Percentiles rank a stretch among this genome's conserved stretches.
phyloP scores from a whole-genome alignment of 2,113 vertebrate genomes.

The Ptyas mucosa region DNA sequence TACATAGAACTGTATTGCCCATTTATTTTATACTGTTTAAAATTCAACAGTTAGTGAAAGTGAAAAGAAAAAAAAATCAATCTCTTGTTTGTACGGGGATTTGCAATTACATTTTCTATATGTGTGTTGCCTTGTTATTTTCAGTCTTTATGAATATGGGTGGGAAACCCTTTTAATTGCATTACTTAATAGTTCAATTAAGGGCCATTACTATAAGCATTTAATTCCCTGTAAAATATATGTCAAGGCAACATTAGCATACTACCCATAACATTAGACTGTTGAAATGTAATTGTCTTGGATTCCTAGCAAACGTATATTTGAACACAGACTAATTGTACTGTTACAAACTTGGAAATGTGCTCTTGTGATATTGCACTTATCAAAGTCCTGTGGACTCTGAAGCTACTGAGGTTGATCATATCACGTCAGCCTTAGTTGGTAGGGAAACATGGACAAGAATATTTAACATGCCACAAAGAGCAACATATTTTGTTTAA shows the following conservation, averaged over 20 bases:
- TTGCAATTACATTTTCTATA: constrained; percentile 43
- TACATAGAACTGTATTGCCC: neutral
- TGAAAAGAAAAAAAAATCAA: constrained; percentile 38
- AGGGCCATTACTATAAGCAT: constrained; percentile 1
- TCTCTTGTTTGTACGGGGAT: constrained; percentile 34
- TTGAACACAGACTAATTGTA: constrained; percentile 11
- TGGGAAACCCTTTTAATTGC: constrained; percentile 28
- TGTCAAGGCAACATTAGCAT: constrained; percentile 4
- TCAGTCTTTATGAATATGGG: constrained; percentile 44
- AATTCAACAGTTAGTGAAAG: neutral
- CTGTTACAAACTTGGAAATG: constrained; percentile 17
- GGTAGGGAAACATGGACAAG: neutral
- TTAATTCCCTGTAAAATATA: neutral
- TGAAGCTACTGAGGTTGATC: neutral
- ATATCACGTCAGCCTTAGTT: neutral
- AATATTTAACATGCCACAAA: neutral
- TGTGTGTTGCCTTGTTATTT: constrained; percentile 42
- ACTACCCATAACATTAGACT: constrained; percentile 3
- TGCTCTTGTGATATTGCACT: constrained; percentile 13
- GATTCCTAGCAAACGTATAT: neutral
- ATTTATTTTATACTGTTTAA: neutral
- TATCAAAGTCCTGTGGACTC: neutral
- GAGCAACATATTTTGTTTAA: constrained; percentile 18
- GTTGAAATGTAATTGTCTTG: constrained; percentile 14
- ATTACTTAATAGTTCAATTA: constrained; percentile 43